Evolutionary conservation across 2,888 invertebrate genomes (phyloP), one percentile per base, ranked within the genome.

Genomic region (Orchesellides sinensis): DNA sequence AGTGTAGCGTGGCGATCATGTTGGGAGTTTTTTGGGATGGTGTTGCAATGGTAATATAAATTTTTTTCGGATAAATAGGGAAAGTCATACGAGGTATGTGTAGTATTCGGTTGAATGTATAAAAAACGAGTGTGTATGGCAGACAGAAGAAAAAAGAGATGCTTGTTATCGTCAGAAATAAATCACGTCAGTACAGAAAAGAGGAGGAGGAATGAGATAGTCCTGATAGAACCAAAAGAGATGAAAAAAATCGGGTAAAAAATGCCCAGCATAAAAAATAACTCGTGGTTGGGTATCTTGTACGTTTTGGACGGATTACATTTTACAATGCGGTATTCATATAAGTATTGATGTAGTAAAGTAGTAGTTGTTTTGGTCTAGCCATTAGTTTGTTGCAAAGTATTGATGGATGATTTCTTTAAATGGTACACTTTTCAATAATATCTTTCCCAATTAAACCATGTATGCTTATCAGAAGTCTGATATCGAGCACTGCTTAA

Each of bases 141-240:
- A 52, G 52, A 27, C 56, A 27, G 66, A 47, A 65, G 21, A 63
- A 17, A 54, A 63, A 54, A 70, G 69, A 70, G 78, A 77, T 70
- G 74, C 74, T 75, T 75, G 74, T 75, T 74, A 69, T 83, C 70
- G 65, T 70, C 72, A 52, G 65, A 78, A 81, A 83, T 85, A 83
- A 85, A 85, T 85, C 83, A 83, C 80, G 84, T 74, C 75, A 78
- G 14, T 68, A 78, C 78, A 78, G 70, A 78, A 78, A 78, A 78
- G 63, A 78, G 78, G 78, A 78, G 78, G 78, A 77, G 78, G 70
- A 78, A 78, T 78, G 78, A 78, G 78, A 52, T 70, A 78, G 68
- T 69, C 78, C 61, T 56, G 19, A 73, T 32, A 29, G 23, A 69
- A 14, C 25, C 23, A 65, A 47, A 27, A 70, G 40, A 72, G 63